Evolutionary conservation across 2,888 invertebrate species (phyloP), one percentile per base, ranked within the genome.

Genomic region (Nasonia oneida): DNA sequence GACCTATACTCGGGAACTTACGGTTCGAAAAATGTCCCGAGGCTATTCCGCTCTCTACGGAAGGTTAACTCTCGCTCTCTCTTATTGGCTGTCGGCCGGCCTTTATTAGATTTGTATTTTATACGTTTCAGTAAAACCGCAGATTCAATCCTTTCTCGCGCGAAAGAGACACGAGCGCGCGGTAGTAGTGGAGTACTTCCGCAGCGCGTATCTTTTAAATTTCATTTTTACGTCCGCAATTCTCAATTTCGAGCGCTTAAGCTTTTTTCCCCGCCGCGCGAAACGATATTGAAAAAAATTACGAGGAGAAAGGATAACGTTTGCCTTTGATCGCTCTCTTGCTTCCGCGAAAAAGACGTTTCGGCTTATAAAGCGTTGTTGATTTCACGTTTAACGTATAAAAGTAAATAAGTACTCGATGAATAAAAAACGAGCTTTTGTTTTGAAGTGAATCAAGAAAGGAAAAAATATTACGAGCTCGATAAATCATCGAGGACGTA

Each of bases 71-170:
- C 29, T 47, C 47, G 47, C 33, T 14, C 67, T 12, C 67, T 39
- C 73, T 80, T 86, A 83, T 86, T 86, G 83, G 75, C 80, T 86
- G 70, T 75, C 79, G 50, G 37, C 29, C 75, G 18, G 79, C 76
- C 78, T 83, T 83, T 83, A 86, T 86, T 86, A 80, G 86, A 77
- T 83, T 83, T 83, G 80, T 86, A 80, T 76, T 86, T 86, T 86
- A 86, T 83, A 77, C 83, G 76, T 75, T 75, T 83, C 80, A 23
- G 57, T 86, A 86, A 86, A 86, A 83, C 74, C 75, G 74, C 80
- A 77, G 78, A 83, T 86, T 83, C 80, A 42, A 64, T 53, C 50
- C 53, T 79, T 64, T 53, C 39, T 75, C 73, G 2, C n/a, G 29
- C 29, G 29, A 29, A 29, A 14, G 10, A 47, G 47, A 47, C 12